Evolutionary conservation across 2,888 invertebrate genomes (phyloP), one percentile per base, ranked within the genome.

Genomic region (Drosophila trichaetosa): DNA sequence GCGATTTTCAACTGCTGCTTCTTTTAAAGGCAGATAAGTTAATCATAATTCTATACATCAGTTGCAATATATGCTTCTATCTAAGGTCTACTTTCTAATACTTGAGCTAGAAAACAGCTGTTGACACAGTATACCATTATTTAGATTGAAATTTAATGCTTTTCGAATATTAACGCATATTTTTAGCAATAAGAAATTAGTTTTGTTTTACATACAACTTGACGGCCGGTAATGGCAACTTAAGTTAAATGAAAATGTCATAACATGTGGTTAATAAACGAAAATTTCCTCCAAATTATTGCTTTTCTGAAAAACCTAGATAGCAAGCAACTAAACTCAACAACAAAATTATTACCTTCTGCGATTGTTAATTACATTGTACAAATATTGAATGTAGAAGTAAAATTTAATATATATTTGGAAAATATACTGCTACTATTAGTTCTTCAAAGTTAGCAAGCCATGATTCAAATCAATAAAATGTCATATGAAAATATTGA

Each of bases 331-430:
- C 36, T 18, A 0, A n/a, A n/a, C 2, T 10, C n/a, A 42, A n/a
- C 5, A 11, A n/a, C 2, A n/a, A n/a, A n/a, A 42, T n/a, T 6
- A 11, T n/a, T n/a, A 40, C 0, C 1, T n/a, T 0, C 0, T 5
- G 5, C 10, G 40, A 40, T n/a, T n/a, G n/a, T n/a, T 40, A n/a
- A 40, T 11, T n/a, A 2, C 10, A 11, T 40, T 42, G 2, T 40
- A n/a, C 11, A 11, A 11, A 40, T 11, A 40, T n/a, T 40, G 11
- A 0, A 2, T 4, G 40, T 2, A 11, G n/a, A 40, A 11, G 40
- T 11, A 2, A 5, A 40, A n/a, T 40, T n/a, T 10, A 11, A 11
- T 40, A n/a, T 11, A n/a, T 11, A 40, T n/a, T 5, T 42, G 42
- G n/a, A n/a, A 8, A 40, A n/a, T 2, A 40, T n/a, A 3, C 1